Evolutionary conservation across 1,140 invertebrate genomes (phyloP), one percentile per base, ranked within the genome.

Genomic region (Caenorhabditis brenneri): DNA sequence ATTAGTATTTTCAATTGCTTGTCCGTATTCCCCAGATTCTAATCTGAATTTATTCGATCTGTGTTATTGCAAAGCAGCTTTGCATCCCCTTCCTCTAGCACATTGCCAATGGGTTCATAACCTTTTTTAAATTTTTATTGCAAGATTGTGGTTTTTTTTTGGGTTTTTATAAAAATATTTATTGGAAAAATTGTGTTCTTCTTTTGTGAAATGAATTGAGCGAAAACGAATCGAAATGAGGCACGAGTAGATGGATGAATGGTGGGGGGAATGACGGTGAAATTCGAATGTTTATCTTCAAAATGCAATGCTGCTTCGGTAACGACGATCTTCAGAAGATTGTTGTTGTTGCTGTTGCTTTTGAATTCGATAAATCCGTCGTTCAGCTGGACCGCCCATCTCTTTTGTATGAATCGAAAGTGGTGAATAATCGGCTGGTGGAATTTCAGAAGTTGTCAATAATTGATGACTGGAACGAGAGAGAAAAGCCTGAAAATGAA

Each of bases 191-290:
- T 27, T 42, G 12, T 5, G 5, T 42, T n/a, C n/a, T n/a, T n/a
- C n/a, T 24, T 22, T 74, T 46, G 19, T 24, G 65, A 74, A 39
- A n/a, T n/a, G n/a, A 74, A 74, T 74, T 74, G 65, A 74, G 65
- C 65, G 65, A 74, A 74, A 24, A 74, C 65, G 65, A 74, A 74
- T 74, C 65, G 36, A 74, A 74, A 42, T 42, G 65, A 74, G 65
- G 65, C 65, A 74, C 65, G 65, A 74, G 65, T 42, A 42, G 36
- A 42, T 74, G 36, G n/a, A 42, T n/a, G n/a, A n/a, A n/a, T n/a
- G n/a, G n/a, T n/a, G n/a, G n/a, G n/a, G n/a, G 58, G 58, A 65
- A 65, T 65, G 58, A 39, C 22, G 10, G 31, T 33, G 53, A 36
- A 65, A 74, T 36, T 74, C 9, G 36, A 19, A 5, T 16, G 12